Evolutionary conservation across 1,140 invertebrate genomes (phyloP).

Genomic region (Eupristina koningsbergeri): DNA sequence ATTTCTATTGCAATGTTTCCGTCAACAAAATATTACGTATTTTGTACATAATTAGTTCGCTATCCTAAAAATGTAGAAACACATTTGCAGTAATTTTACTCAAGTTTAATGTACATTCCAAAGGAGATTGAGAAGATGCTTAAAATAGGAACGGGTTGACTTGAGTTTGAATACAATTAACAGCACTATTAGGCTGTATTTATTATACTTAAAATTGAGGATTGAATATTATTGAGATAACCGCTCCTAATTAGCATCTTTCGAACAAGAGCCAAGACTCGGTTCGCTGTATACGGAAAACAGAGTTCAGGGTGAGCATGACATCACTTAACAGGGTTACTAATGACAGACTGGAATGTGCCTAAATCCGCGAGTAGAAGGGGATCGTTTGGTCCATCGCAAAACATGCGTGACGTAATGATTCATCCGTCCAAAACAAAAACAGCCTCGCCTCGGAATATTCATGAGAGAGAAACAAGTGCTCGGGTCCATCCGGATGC

Average conservation of each 20-base stretch:
- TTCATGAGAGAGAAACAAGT: conserved; percentile 9
- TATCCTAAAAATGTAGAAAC: too few species aligned
- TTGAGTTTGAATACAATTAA: too few species aligned
- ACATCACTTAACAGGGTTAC: neutral
- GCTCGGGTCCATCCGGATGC: neutral
- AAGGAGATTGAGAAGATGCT: too few species aligned
- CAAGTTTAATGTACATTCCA: too few species aligned
- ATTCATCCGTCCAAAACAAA: neutral
- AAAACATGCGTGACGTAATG: neutral
- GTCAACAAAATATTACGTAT: too few species aligned
- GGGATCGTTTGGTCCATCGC: neutral
- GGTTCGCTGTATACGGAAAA: neutral
- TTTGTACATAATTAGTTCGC: too few species aligned
- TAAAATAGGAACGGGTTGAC: too few species aligned
- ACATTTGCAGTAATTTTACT: too few species aligned
- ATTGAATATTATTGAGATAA: neutral
- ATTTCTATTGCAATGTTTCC: too few species aligned
- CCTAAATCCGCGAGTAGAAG: neutral
- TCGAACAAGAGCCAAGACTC: neutral
- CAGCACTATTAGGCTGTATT: too few species aligned
- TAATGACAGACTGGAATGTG: neutral
- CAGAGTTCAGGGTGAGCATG: neutral
- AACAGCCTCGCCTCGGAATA: neutral
- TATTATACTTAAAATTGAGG: neutral
- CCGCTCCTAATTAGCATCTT: neutral